Percentiles rank a stretch among this genome's conserved stretches.
These are phyloP conservation scores for Beroe ovata DNA, from an alignment of 37 sponge, comb jelly and placozoan species.

Conservation along the genomic window DNA sequence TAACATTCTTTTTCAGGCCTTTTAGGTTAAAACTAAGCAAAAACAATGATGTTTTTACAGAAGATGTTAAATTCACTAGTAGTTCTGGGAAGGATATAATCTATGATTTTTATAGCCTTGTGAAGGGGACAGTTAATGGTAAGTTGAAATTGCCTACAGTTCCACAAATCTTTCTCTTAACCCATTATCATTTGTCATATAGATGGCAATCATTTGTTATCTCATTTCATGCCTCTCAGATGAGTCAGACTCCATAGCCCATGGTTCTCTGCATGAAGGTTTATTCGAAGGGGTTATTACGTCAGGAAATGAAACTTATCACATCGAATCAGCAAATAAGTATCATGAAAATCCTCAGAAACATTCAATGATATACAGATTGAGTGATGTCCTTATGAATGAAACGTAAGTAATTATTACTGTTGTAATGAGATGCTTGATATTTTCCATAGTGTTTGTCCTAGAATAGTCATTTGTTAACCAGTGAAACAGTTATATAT, in stretches of 20 bases:
- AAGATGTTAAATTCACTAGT: not conserved
- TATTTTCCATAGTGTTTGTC: no score
- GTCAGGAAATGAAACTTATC: conserved; percentile 42
- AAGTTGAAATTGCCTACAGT: no score
- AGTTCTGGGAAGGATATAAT: not conserved
- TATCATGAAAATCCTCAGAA: conserved; percentile 13
- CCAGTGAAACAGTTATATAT: not conserved
- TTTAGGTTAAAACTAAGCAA: conserved; percentile 18
- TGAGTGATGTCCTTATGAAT: conserved; percentile 34
- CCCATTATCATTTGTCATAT: not conserved
- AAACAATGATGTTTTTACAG: conserved; percentile 29
- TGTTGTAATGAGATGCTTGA: no score
- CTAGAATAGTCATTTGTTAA: not conserved
- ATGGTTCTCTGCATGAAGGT: conserved; percentile 62
- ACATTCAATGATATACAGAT: conserved; percentile 66
- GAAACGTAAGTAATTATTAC: not conserved
- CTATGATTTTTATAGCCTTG: conserved; percentile 34
- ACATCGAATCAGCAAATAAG: conserved; percentile 5
- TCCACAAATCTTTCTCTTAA: not conserved
- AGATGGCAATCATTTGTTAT: not conserved
- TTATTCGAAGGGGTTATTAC: conserved; percentile 58
- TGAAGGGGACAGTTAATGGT: conserved; percentile 42
- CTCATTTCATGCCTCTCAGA: not conserved
- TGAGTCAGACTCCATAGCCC: conserved; percentile 14
- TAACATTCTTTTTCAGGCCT: conserved; percentile 4